phyloP scores from a whole-genome alignment of 2,888 invertebrate species.

The Microchrysa polita region DNA sequence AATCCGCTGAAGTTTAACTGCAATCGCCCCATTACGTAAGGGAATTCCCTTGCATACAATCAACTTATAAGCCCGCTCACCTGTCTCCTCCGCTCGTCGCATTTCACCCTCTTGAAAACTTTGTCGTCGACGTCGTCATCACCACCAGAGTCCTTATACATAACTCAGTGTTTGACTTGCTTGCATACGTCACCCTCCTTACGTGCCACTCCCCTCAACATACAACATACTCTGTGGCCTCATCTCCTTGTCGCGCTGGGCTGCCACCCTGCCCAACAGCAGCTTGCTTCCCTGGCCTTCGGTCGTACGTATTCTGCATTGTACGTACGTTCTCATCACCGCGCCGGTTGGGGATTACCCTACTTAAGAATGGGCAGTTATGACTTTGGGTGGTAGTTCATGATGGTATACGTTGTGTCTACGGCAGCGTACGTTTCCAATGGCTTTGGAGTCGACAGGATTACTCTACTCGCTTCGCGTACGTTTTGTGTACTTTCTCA shows the following conservation, averaged over 20 bases:
- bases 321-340: neutral
- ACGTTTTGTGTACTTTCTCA: too few species aligned
- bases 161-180: neutral
- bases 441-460: neutral
- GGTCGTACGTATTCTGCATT: neutral
- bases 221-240: too few species aligned
- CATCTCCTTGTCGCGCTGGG: too few species aligned
- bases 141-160: neutral
- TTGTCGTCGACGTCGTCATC: neutral
- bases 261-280: too few species aligned
- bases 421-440: neutral
- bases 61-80: neutral
- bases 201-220: too few species aligned
- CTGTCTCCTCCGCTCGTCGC: too few species aligned
- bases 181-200: too few species aligned
- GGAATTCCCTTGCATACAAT: constrained; percentile 47
- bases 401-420: too few species aligned
- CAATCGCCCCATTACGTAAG: constrained; percentile 46
- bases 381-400: too few species aligned
- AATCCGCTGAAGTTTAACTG: too few species aligned
- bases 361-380: neutral
- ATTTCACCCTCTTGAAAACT: neutral
- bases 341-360: constrained; percentile 13
- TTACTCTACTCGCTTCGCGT: too few species aligned
- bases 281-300: neutral